These are phyloP conservation scores for Pangasianodon hypophthalmus DNA, from an alignment of 2,113 vertebrate genomes.

Conservation along the genomic window DNA sequence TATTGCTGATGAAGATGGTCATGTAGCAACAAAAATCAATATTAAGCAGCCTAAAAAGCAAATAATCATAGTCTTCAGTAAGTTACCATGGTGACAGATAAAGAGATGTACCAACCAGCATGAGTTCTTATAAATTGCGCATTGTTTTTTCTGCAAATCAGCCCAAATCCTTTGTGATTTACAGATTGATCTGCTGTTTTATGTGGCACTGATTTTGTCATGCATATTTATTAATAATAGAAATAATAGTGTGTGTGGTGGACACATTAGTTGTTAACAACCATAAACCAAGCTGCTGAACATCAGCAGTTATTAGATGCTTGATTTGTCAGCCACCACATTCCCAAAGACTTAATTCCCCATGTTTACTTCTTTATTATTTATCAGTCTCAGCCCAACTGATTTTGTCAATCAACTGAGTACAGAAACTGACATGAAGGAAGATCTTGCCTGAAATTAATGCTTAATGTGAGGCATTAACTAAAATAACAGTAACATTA, in stretches of 20 bases:
- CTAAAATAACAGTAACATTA: background rate
- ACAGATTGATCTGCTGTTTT: conserved; percentile 37
- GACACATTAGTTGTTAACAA: background rate
- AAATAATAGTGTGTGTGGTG: background rate
- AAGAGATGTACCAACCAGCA: conserved; percentile 31
- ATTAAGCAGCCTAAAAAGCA: conserved; percentile 24
- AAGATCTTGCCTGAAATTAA: conserved; percentile 4
- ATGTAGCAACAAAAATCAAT: conserved; percentile 17
- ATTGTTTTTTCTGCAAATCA: conserved; percentile 17
- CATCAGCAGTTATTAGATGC: background rate
- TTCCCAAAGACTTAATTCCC: background rate
- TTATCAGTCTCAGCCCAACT: conserved; percentile 3
- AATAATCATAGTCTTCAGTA: conserved; percentile 43
- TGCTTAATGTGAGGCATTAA: conserved; percentile 13
- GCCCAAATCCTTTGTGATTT: conserved; percentile 27
- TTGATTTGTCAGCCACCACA: background rate
- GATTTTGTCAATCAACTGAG: background rate
- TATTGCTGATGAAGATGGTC: background rate
- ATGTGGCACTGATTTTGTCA: conserved; percentile 29
- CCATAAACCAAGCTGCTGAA: background rate
- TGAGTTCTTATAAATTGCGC: conserved; percentile 27
- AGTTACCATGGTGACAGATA: conserved; percentile 46
- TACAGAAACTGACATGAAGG: background rate
- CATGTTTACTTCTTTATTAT: conserved; percentile 20
- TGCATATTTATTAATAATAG: background rate